Percentiles rank a stretch among this genome's conserved stretches.
Evolutionary conservation across 2,797 vertebrate genomes (phyloP).

Genomic region (Triplophysa bombifrons): DNA sequence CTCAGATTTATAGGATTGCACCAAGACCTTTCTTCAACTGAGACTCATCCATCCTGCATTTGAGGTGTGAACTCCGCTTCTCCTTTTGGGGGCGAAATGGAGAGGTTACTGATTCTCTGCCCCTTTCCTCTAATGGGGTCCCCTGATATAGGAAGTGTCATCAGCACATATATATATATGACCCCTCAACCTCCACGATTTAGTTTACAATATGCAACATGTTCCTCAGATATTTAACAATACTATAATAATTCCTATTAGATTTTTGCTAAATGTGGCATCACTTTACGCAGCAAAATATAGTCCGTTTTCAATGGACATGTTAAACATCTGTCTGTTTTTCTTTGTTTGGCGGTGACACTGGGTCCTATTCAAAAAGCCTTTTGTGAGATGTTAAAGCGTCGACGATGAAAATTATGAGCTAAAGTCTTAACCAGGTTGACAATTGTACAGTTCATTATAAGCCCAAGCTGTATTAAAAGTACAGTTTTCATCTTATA

Average conservation of each 20-base stretch:
- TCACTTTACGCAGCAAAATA: not conserved
- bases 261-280: not conserved
- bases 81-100: conserved; percentile 71
- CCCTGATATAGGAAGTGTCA: conserved; percentile 81
- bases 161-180: conserved; percentile 76
- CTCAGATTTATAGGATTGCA: conserved; percentile 63
- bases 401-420: no score
- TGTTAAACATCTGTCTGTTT: no score
- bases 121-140: conserved; percentile 83
- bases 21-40: conserved; percentile 66
- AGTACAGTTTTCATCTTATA: not conserved
- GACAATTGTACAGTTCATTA: not conserved
- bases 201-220: conserved; percentile 9
- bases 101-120: conserved; percentile 73
- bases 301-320: no score
- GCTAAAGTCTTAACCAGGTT: not conserved
- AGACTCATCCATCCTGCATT: conserved; percentile 64
- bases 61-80: conserved; percentile 60
- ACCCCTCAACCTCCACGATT: conserved; percentile 48
- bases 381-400: not conserved
- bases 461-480: not conserved
- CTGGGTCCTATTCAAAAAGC: no score
- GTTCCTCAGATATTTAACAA: conserved; percentile 41
- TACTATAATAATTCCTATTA: not conserved
- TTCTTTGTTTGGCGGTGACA: not conserved